Conservation (phyloP, 2,888 invertebrate species). For the Dicycla oo region DNA sequence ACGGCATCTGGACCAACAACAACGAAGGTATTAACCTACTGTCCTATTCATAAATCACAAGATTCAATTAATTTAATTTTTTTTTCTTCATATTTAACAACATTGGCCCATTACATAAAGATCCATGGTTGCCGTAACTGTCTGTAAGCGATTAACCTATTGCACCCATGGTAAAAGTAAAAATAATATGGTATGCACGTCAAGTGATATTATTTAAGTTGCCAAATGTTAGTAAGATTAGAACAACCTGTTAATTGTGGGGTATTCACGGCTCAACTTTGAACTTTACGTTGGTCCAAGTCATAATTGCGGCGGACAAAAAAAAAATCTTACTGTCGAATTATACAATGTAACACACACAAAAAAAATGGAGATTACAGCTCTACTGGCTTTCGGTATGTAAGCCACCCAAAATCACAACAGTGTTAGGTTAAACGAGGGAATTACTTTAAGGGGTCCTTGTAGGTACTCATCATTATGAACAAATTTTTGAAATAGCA, state of each 20-base stretch:
- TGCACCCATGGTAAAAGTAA: constrained; percentile 60
- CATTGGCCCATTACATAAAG: constrained; percentile 24
- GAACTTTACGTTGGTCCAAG: constrained; percentile 64
- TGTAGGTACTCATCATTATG: no score
- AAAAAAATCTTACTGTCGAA: not conserved
- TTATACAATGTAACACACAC: not conserved
- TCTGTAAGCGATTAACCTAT: constrained; percentile 59
- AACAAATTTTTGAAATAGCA: no score
- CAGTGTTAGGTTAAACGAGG: no score
- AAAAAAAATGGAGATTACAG: not conserved
- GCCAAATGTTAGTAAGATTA: constrained; percentile 69
- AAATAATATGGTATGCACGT: constrained; percentile 40
- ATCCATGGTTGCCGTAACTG: constrained; percentile 29
- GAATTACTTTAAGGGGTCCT: no score
- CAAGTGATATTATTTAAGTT: constrained; percentile 63
- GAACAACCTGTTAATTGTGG: constrained; percentile 66
- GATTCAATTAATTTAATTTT: not conserved
- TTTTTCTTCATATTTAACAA: not conserved
- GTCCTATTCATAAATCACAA: no score
- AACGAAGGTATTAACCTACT: no score
- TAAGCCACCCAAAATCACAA: not conserved
- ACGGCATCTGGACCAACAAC: no score
- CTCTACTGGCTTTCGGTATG: not conserved
- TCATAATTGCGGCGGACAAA: constrained; percentile 2
- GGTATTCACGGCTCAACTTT: constrained; percentile 68